Base-by-base conservation (phyloP, 2,797 vertebrate genomes). In the Enteromius unitaeniatus region DNA sequence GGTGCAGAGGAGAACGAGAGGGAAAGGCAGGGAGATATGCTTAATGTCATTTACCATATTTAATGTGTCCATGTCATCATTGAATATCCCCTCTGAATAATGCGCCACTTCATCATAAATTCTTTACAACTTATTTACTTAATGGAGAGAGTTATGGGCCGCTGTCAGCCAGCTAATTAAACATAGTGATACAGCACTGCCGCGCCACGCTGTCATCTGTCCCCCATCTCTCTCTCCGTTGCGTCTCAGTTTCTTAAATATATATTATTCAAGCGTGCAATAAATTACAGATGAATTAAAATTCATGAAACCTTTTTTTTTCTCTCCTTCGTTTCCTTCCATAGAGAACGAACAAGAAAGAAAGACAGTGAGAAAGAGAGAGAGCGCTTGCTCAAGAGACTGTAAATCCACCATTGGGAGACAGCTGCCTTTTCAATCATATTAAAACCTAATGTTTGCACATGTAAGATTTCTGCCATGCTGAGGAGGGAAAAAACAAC, bases 81-180 rank as follows among this genome's bases (percentile, higher is more conserved):
- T 95, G 96, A 96, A 97, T 97, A 95, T 95, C 93, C 95, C 94
- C 94, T 94, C 94, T 93, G 95, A 96, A 97, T 98, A 97, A 97
- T 97, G 95, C 96, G 95, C 94, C 96, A 96, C 96, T 97, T 96
- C 94, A 94, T 97, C 97, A 99, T 99, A 98, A 97, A 97, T 97
- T 96, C 96, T 96, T 97, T 96, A 96, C 94, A 97, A 96, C 94
- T 89, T 97, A 97, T 98, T 99, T 97, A 97, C 97, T 97, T 98
- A 99, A 98, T 97, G 95, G 95, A 95, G 96, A 98, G 96, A 99
- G 94, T 97, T 97, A 98, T 95, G 93, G 95, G 91, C 93, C 74
- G 91, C 95, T 98, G 96, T 96, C 96, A 96, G 89, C 93, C 89
- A 84, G 94, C 94, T 95, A 96, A 97, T 97, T 97, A 96, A 95